Conservation (phyloP, 2,797 vertebrate genomes). For the Clamator glandarius region DNA sequence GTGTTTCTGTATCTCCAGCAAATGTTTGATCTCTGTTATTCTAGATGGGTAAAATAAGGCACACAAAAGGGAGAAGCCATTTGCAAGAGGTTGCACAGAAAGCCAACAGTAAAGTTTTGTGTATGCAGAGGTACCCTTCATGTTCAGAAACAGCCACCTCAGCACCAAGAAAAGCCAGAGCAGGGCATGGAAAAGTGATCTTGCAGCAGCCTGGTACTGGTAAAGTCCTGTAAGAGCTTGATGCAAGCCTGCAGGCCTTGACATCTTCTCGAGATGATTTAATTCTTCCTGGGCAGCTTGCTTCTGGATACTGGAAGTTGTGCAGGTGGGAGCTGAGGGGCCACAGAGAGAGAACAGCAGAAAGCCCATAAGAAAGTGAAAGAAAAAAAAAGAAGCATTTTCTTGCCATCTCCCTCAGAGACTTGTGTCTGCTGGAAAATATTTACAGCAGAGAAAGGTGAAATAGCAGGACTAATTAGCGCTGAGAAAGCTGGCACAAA, state of each 20-base stretch:
- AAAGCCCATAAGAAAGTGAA: neutral
- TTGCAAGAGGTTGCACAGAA: neutral
- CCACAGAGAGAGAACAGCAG: neutral
- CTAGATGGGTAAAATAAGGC: neutral
- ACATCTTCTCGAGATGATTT: neutral
- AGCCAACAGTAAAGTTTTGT: neutral
- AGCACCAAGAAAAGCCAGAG: neutral
- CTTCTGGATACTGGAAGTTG: neutral
- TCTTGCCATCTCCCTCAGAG: neutral
- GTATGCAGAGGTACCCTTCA: neutral
- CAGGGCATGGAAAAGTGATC: neutral
- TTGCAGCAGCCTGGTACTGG: neutral
- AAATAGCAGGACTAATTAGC: slow-evolving; percentile 49
- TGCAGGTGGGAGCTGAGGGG: neutral
- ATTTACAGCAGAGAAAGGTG: slow-evolving; percentile 46
- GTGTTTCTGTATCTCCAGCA: neutral
- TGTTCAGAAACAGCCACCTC: neutral
- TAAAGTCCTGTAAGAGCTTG: neutral
- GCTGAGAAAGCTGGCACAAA: neutral
- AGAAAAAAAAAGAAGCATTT: neutral
- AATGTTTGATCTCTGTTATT: neutral
- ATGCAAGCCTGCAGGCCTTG: neutral
- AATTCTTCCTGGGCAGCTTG: neutral
- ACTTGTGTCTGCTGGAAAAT: neutral
- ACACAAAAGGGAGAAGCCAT: neutral